Conservation (phyloP, 2,888 invertebrate genomes). For the Noctua janthe region DNA sequence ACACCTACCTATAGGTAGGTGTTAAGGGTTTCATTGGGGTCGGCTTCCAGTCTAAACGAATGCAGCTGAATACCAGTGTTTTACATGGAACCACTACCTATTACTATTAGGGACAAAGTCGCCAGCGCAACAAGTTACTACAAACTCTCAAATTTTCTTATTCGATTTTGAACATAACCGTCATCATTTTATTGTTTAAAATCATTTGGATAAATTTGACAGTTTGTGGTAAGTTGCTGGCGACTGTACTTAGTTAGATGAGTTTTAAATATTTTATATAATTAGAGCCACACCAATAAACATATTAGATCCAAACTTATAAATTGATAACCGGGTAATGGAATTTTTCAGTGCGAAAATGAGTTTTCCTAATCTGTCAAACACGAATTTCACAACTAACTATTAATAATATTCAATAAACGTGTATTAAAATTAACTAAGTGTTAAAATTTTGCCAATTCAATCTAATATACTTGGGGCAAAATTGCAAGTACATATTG, state of each 20-base stretch:
- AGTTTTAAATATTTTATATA: background rate
- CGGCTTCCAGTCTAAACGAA: too few relatives aligned
- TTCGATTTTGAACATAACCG: too few relatives aligned
- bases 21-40: background rate
- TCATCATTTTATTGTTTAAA: too few relatives aligned
- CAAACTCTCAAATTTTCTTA: too few relatives aligned
- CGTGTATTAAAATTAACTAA: constrained; percentile 9
- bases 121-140: too few relatives aligned
- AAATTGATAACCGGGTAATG: background rate
- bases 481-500: constrained; percentile 39
- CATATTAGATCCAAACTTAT: background rate
- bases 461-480: background rate
- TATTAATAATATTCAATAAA: constrained; percentile 26
- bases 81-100: too few relatives aligned
- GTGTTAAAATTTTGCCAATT: constrained; percentile 31
- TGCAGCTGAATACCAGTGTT: too few relatives aligned
- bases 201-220: too few relatives aligned
- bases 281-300: background rate
- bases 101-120: too few relatives aligned
- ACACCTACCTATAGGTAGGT: background rate
- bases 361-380: background rate
- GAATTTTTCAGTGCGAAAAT: background rate
- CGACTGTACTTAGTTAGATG: too few relatives aligned
- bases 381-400: constrained; percentile 36
- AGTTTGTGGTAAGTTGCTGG: too few relatives aligned